Conservation (phyloP, 2,113 vertebrate species). For the Brachyhypopomus occidentalis region DNA sequence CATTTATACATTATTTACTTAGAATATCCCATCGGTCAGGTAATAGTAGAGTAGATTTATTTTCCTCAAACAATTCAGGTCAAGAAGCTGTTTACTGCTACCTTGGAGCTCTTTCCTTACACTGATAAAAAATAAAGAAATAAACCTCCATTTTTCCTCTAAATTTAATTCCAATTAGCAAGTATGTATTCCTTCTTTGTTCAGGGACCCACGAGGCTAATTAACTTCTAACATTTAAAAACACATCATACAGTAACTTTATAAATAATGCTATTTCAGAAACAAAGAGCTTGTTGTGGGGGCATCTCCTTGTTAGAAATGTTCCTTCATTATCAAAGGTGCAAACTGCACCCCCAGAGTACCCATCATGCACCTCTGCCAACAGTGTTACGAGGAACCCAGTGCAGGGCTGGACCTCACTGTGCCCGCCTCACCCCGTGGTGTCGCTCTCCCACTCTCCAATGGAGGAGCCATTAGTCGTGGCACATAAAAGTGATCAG, state of each 20-base stretch:
- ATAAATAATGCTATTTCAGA: neutral
- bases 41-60: too few species aligned
- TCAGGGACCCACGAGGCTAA: conserved; percentile 31
- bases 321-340: neutral
- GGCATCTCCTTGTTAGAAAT: neutral
- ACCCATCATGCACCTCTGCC: neutral
- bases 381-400: too few species aligned
- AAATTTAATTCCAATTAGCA: conserved; percentile 38
- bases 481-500: too few species aligned
- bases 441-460: too few species aligned
- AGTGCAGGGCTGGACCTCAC: too few species aligned
- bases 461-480: too few species aligned
- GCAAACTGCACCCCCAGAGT: neutral
- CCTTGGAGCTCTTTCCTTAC: neutral
- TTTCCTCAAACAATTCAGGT: neutral
- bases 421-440: too few species aligned
- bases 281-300: neutral
- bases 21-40: too few species aligned
- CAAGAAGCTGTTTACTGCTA: neutral
- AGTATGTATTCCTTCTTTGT: conserved; percentile 20
- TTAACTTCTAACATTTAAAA: conserved; percentile 32
- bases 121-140: neutral
- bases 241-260: conserved; percentile 2
- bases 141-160: neutral
- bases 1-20: too few species aligned